These are phyloP conservation scores for Paelopatides confundens DNA, from an alignment of 53 echinoderm and acorn worm species.

Conservation along the genomic window DNA sequence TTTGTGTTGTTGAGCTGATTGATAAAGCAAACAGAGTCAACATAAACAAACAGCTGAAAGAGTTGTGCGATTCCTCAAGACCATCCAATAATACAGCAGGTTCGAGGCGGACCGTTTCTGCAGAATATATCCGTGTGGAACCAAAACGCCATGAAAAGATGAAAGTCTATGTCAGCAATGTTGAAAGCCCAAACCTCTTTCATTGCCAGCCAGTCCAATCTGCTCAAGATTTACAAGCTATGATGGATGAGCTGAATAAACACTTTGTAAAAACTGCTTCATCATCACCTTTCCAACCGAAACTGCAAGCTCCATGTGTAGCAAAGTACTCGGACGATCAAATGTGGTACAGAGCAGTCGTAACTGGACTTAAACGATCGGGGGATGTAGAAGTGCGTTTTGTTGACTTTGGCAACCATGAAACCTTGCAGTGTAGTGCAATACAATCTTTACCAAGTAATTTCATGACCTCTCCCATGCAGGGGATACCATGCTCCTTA, in stretches of 20 bases:
- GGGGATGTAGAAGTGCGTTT: constrained; percentile 74
- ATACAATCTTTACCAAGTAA: constrained; percentile 64
- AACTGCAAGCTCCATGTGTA: constrained; percentile 64
- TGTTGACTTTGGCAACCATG: constrained; percentile 95
- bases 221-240: constrained; percentile 63
- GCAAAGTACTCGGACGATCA: constrained; percentile 83
- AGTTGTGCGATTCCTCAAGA: constrained; percentile 7
- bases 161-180: constrained; percentile 71
- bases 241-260: constrained; percentile 67
- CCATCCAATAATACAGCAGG: not conserved
- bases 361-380: constrained; percentile 55
- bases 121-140: constrained; percentile 32
- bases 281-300: constrained; percentile 44
- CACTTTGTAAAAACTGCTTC: constrained; percentile 3
- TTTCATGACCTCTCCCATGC: constrained; percentile 77
- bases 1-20: constrained; percentile 38
- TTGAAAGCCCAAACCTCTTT: constrained; percentile 60
- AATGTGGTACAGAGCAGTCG: constrained; percentile 83
- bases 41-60: constrained; percentile 53
- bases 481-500: constrained; percentile 81
- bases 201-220: constrained; percentile 67
- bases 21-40: constrained; percentile 54
- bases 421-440: constrained; percentile 60
- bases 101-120: not conserved
- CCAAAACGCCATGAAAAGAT: constrained; percentile 49